Conservation (phyloP, 2,797 vertebrate genomes). For the Delichon dasypus region DNA sequence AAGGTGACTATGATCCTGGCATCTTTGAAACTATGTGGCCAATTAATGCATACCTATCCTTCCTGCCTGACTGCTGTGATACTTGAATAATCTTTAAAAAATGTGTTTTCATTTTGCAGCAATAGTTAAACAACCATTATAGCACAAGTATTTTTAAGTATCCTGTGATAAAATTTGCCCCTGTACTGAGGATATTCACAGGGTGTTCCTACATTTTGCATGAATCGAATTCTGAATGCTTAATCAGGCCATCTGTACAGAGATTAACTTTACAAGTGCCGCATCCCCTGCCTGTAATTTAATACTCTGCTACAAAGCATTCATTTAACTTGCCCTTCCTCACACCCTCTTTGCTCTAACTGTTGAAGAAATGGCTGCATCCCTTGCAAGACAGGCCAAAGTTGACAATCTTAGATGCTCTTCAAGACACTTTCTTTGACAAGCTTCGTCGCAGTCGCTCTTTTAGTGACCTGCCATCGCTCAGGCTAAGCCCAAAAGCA, state of each 20-base stretch:
- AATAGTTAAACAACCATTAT: background rate
- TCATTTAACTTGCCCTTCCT: constrained; percentile 67
- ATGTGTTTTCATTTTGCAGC: background rate
- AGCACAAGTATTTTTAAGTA: background rate
- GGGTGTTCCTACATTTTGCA: background rate
- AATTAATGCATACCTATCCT: background rate
- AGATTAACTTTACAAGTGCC: background rate
- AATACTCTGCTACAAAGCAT: constrained; percentile 13
- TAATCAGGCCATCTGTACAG: background rate
- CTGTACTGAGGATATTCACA: background rate
- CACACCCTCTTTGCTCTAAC: constrained; percentile 67
- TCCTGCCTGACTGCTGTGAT: background rate
- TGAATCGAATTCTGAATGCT: background rate
- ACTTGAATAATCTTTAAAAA: background rate
- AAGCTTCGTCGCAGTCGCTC: constrained; percentile 94
- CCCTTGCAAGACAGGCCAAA: constrained; percentile 85
- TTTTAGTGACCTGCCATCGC: constrained; percentile 93
- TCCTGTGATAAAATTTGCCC: background rate
- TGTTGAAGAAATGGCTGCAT: constrained; percentile 87
- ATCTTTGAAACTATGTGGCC: background rate
- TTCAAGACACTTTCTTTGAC: constrained; percentile 93
- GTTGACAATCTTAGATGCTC: constrained; percentile 90
- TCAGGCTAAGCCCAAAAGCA: constrained; percentile 90
- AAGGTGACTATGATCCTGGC: background rate
- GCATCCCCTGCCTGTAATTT: background rate